Evolutionary conservation across 2,113 vertebrate genomes (phyloP).

Genomic region (Lycaon pictus): DNA sequence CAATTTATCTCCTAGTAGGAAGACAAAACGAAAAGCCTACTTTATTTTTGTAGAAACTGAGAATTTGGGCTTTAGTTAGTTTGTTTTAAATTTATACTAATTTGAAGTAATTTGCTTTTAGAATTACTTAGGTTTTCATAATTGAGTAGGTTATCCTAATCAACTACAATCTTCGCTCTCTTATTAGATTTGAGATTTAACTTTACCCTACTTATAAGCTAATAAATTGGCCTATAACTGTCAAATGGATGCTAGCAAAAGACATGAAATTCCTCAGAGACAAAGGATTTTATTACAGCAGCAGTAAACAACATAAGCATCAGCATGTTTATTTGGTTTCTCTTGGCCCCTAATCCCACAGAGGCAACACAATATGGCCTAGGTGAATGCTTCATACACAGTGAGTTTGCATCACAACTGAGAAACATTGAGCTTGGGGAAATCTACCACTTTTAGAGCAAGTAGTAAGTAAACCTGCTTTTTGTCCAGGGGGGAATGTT

Average conservation of each 20-base stretch:
- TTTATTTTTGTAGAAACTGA: not conserved
- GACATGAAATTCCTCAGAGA: not conserved
- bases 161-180: not conserved
- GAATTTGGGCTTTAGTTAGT: not conserved
- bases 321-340: not conserved
- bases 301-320: not conserved
- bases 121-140: not conserved
- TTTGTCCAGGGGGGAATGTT: not conserved
- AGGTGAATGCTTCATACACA: not conserved
- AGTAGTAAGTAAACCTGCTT: not conserved
- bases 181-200: not conserved
- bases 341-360: not conserved
- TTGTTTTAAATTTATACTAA: not conserved
- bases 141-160: not conserved
- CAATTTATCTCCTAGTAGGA: not conserved
- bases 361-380: not conserved
- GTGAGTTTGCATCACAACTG: slow-evolving; percentile 18
- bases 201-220: not conserved
- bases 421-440: not conserved
- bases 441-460: not conserved
- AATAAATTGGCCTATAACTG: not conserved
- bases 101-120: slow-evolving; percentile 12
- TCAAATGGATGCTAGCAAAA: not conserved
- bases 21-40: not conserved
- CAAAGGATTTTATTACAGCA: not conserved